These are phyloP conservation scores for Amphipoea lucens DNA, from an alignment of 2,888 invertebrate genomes.

Conservation along the genomic window DNA sequence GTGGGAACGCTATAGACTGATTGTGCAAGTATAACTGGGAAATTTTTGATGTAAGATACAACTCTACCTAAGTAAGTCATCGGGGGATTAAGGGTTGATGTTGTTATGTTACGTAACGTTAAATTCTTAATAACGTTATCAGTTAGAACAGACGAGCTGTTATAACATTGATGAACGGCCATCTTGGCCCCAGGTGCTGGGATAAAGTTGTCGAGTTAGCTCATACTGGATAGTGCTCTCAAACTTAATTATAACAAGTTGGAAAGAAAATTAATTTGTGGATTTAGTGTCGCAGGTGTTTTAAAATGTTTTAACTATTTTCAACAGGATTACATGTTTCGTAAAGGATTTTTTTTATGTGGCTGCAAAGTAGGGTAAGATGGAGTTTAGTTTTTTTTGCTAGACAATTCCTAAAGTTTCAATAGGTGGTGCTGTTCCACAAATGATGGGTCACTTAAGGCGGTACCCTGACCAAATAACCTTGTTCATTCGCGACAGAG, in stretches of 20 bases:
- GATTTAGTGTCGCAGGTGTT: conserved; percentile 5
- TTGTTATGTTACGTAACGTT: conserved; percentile 6
- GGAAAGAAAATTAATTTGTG: conserved; percentile 36
- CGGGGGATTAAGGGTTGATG: too few species aligned
- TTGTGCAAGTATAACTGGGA: neutral
- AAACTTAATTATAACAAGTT: conserved; percentile 43
- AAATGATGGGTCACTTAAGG: too few species aligned
- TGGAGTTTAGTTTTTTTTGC: neutral
- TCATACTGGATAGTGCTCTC: conserved; percentile 41
- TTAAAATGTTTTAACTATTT: conserved; percentile 6
- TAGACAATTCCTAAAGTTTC: neutral
- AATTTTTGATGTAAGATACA: neutral
- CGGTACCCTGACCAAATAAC: too few species aligned
- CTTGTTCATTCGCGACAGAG: too few species aligned
- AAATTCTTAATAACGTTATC: conserved; percentile 53
- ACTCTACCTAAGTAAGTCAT: too few species aligned
- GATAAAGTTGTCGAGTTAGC: conserved; percentile 22
- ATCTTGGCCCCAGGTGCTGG: conserved; percentile 45
- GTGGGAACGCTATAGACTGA: neutral
- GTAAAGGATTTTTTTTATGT: neutral
- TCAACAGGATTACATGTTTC: neutral
- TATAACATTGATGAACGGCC: conserved; percentile 61
- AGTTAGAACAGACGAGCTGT: conserved; percentile 44
- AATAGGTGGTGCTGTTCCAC: too few species aligned
- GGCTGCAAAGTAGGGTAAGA: neutral